Conservation (phyloP, 2,113 vertebrate genomes). For the Triplophysa siluroides region DNA sequence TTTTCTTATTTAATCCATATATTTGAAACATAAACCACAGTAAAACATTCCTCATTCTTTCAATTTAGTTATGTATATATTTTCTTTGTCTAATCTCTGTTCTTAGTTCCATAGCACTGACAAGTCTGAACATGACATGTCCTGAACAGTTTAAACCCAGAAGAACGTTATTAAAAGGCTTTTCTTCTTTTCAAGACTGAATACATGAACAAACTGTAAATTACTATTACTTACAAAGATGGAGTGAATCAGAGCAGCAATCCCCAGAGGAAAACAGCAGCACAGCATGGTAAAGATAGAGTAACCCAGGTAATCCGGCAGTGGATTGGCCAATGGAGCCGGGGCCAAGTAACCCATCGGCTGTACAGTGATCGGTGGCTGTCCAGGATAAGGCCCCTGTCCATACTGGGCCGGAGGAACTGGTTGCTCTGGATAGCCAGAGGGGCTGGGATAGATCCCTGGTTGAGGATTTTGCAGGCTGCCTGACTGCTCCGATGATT, state of each 20-base stretch:
- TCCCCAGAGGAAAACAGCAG: constrained; percentile 75
- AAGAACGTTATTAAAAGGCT: no score
- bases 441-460: not conserved
- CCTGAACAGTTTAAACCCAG: no score
- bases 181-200: no score
- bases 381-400: constrained; percentile 29
- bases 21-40: no score
- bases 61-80: no score
- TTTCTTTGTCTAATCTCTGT: no score
- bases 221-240: constrained; percentile 39
- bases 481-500: constrained; percentile 45
- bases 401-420: constrained; percentile 31
- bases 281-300: constrained; percentile 77
- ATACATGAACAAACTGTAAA: no score
- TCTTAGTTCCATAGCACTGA: no score
- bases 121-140: no score
- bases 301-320: constrained; percentile 71
- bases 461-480: not conserved
- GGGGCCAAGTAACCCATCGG: constrained; percentile 57
- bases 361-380: constrained; percentile 56
- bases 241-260: constrained; percentile 59
- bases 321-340: constrained; percentile 48
- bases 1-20: no score
- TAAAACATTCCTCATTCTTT: no score
- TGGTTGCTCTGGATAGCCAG: not conserved